These are phyloP conservation scores for Porites lutea DNA, from an alignment of 64 coral and sea anemone species.

Conservation along the genomic window DNA sequence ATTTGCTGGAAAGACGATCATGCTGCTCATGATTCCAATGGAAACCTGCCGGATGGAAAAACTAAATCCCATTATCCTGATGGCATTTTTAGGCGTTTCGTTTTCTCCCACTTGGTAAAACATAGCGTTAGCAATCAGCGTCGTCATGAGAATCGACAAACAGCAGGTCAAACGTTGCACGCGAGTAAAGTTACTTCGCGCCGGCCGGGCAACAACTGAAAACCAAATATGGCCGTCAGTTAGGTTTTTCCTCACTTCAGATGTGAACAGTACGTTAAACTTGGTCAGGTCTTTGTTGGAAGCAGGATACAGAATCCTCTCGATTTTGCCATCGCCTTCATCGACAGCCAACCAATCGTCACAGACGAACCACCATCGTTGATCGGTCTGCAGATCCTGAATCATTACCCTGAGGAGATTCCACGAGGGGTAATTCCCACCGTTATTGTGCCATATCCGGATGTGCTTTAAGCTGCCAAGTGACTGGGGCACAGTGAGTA, in stretches of 20 bases:
- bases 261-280: slow-evolving; percentile 60
- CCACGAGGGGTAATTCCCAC: slow-evolving; percentile 60
- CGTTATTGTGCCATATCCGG: slow-evolving; percentile 67
- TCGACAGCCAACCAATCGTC: slow-evolving; percentile 73
- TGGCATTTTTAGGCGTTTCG: slow-evolving; percentile 25
- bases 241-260: slow-evolving; percentile 61
- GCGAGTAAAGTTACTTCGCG: slow-evolving; percentile 54
- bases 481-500: slow-evolving; percentile 55
- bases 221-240: slow-evolving; percentile 75
- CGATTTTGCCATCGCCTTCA: slow-evolving; percentile 73
- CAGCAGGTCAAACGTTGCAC: slow-evolving; percentile 66
- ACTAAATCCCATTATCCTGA: slow-evolving; percentile 67
- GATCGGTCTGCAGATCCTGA: slow-evolving; percentile 60
- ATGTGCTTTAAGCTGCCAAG: slow-evolving; percentile 23
- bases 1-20: slow-evolving; percentile 75
- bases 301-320: slow-evolving; percentile 21
- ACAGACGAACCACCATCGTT: slow-evolving; percentile 59
- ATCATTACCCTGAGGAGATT: slow-evolving; percentile 37
- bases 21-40: slow-evolving; percentile 67
- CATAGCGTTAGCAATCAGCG: slow-evolving; percentile 69
- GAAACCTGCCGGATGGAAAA: slow-evolving; percentile 64
- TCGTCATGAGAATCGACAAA: slow-evolving; percentile 35
- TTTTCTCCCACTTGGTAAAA: slow-evolving; percentile 67
- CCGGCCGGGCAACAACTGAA: slow-evolving; percentile 37
- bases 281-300: slow-evolving; percentile 29